Evolutionary conservation across 2,113 vertebrate genomes (phyloP).

Genomic region (Chauna torquata): DNA sequence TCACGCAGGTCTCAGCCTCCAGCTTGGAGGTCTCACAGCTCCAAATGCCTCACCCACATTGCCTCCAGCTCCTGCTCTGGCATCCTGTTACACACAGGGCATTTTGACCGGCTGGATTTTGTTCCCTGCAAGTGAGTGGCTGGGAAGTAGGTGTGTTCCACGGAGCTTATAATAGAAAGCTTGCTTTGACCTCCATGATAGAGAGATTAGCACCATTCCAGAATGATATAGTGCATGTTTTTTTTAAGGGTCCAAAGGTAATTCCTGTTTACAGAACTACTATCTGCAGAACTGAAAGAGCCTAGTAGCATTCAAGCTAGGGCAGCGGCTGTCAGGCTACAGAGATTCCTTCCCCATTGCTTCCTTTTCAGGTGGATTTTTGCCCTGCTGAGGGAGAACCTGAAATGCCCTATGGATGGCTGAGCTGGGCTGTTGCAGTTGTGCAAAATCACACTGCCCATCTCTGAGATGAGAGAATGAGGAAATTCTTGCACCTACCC

Average conservation of each 20-base stretch:
- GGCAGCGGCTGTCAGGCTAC: not conserved
- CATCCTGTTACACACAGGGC: not conserved
- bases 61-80: not conserved
- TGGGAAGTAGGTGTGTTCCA: constrained; percentile 31
- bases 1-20: not conserved
- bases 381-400: not conserved
- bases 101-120: not conserved
- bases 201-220: constrained; percentile 47
- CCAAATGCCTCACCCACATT: not conserved
- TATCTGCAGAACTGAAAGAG: not conserved
- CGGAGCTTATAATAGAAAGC: constrained; percentile 54
- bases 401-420: fast-evolving
- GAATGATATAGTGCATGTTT: not conserved
- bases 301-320: not conserved
- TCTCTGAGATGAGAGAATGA: not conserved
- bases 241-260: constrained; percentile 37
- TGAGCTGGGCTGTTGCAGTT: not conserved
- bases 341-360: not conserved
- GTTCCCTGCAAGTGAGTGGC: constrained; percentile 20
- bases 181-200: not conserved
- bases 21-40: not conserved
- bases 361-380: not conserved
- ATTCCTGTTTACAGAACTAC: constrained; percentile 30
- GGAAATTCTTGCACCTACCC: not conserved
- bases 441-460: not conserved